Evolutionary conservation across 2,888 invertebrate species (phyloP).

Genomic region (Chirona hameri): DNA sequence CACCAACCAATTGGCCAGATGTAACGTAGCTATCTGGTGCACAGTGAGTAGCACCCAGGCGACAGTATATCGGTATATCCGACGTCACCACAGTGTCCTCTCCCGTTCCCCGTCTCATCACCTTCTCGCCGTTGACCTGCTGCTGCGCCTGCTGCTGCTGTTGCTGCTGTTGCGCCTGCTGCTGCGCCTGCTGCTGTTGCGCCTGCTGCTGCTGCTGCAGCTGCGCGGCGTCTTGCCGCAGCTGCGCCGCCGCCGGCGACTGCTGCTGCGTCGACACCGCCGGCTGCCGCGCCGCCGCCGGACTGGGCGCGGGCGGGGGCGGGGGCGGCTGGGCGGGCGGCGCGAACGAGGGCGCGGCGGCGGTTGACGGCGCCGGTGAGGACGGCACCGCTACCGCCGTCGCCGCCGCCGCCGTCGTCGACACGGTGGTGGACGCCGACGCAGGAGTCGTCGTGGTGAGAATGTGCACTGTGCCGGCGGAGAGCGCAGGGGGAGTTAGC

Average conservation of each 20-base stretch:
- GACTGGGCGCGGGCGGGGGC: constrained; percentile 24
- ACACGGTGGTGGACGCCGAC: constrained; percentile 3
- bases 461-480: constrained; percentile 24
- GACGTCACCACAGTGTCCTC: too few relatives aligned
- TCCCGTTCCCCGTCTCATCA: not conserved
- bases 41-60: too few relatives aligned
- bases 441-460: constrained; percentile 2
- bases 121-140: constrained; percentile 39
- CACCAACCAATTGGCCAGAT: too few relatives aligned
- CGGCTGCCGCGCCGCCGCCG: not conserved
- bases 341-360: too few relatives aligned
- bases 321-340: constrained; percentile 29
- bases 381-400: constrained; percentile 30
- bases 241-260: constrained; percentile 34
- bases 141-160: constrained; percentile 50
- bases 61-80: too few relatives aligned
- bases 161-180: too few relatives aligned
- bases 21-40: too few relatives aligned
- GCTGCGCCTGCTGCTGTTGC: too few relatives aligned
- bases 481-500: not conserved
- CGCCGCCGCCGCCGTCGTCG: constrained; percentile 22
- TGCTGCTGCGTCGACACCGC: constrained; percentile 32
- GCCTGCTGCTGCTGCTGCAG: constrained; percentile 47
- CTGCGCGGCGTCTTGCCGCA: constrained; percentile 24
- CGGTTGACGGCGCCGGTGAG: constrained; percentile 23